Evolutionary conservation across 2,888 invertebrate species (phyloP).

Genomic region (Xylota segnis): DNA sequence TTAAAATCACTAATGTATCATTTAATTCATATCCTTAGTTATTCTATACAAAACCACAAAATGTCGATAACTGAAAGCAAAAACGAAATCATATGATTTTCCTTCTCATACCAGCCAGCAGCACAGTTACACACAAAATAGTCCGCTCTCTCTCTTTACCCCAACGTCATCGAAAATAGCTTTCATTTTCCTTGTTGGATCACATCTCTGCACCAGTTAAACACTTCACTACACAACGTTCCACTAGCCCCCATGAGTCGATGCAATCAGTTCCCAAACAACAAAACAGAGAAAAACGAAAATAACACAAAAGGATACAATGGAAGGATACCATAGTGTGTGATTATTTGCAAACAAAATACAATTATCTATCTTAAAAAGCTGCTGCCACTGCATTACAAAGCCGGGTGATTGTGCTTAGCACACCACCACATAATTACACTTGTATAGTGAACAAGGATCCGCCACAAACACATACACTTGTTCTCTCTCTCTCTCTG

Average conservation of each 20-base stretch:
- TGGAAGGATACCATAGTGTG: constrained; percentile 75
- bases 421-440: constrained; percentile 54
- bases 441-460: constrained; percentile 10
- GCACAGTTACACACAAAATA: constrained; percentile 20
- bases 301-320: constrained; percentile 75
- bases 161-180: constrained; percentile 62
- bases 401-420: constrained; percentile 77
- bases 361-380: constrained; percentile 76
- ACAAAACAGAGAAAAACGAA: constrained; percentile 71
- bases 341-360: constrained; percentile 77
- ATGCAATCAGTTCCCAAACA: constrained; percentile 74
- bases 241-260: constrained; percentile 62
- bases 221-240: constrained; percentile 65
- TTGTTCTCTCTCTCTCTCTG: neutral
- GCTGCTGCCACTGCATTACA: constrained; percentile 75
- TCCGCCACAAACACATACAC: neutral
- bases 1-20: neutral
- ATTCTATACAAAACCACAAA: constrained; percentile 32
- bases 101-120: constrained; percentile 28
- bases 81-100: constrained; percentile 69
- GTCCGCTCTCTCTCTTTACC: constrained; percentile 21
- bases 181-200: constrained; percentile 72
- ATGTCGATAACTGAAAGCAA: constrained; percentile 53
- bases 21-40: constrained; percentile 7
- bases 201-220: constrained; percentile 76